Conservation (phyloP, 2,888 invertebrate species). For the Brachyptera risi region DNA sequence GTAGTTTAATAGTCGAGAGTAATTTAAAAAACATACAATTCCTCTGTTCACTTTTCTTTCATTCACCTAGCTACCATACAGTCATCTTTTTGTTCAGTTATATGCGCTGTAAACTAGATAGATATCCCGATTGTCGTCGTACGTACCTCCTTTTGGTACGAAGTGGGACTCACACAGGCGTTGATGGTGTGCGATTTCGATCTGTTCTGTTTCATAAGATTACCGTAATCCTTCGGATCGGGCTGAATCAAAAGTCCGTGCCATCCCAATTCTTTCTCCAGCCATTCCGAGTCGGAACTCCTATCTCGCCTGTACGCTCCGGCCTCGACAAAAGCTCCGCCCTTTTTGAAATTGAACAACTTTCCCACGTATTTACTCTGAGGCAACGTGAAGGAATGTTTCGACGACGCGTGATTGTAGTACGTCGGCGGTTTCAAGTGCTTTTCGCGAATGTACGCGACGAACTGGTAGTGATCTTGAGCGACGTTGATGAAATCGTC, state of each 20-base stretch:
- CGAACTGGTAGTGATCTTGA: constrained; percentile 70
- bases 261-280: constrained; percentile 69
- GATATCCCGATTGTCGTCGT: too few species aligned
- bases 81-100: too few species aligned
- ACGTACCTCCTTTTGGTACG: constrained; percentile 68
- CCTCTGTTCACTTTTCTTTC: too few species aligned
- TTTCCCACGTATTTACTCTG: constrained; percentile 49
- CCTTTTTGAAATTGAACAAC: constrained; percentile 51
- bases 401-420: constrained; percentile 38
- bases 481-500: constrained; percentile 69
- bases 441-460: constrained; percentile 64
- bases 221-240: constrained; percentile 71
- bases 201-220: constrained; percentile 55
- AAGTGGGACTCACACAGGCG: constrained; percentile 73
- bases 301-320: constrained; percentile 56
- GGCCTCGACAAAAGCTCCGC: constrained; percentile 70
- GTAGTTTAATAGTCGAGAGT: too few species aligned
- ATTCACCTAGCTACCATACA: too few species aligned
- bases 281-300: constrained; percentile 63
- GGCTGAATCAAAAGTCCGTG: constrained; percentile 71
- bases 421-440: constrained; percentile 43
- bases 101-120: too few species aligned
- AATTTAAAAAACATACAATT: too few species aligned
- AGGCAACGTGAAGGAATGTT: constrained; percentile 40
- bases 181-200: constrained; percentile 60